phyloP scores from a whole-genome alignment of 1,140 invertebrate species.

The Pseudomyrmex gracilis region DNA sequence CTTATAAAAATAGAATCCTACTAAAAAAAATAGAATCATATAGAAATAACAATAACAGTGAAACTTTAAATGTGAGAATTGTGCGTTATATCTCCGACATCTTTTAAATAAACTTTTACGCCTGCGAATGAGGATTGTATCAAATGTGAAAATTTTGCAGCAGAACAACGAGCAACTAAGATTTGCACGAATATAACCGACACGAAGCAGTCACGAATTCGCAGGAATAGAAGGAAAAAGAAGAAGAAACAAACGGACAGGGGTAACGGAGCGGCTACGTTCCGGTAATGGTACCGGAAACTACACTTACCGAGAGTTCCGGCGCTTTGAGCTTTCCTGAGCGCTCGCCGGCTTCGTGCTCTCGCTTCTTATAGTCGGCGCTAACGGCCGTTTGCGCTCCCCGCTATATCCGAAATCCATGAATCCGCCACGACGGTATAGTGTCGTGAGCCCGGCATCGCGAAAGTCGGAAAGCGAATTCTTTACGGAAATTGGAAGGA shows the following conservation, averaged over 20 bases:
- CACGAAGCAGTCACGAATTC: slow-evolving; percentile 50
- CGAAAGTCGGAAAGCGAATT: slow-evolving; percentile 51
- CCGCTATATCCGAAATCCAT: slow-evolving; percentile 76
- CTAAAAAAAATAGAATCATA: too few relatives aligned
- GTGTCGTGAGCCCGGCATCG: slow-evolving; percentile 45
- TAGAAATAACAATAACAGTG: neutral
- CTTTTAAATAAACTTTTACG: neutral
- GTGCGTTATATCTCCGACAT: neutral
- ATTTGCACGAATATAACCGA: slow-evolving; percentile 49
- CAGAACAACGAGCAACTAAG: slow-evolving; percentile 2
- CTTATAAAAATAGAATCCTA: too few relatives aligned
- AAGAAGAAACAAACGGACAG: slow-evolving; percentile 71
- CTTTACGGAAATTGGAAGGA: slow-evolving; percentile 65
- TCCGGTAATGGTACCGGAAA: slow-evolving; percentile 81
- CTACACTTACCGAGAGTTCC: slow-evolving; percentile 81
- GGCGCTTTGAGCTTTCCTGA: slow-evolving; percentile 75
- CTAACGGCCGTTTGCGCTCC: slow-evolving; percentile 73
- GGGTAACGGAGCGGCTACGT: slow-evolving; percentile 71
- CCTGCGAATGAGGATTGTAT: neutral
- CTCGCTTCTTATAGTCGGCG: slow-evolving; percentile 67
- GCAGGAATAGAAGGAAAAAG: slow-evolving; percentile 38
- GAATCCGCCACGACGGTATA: slow-evolving; percentile 42
- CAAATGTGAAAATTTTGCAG: slow-evolving; percentile 15
- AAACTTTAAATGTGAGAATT: neutral
- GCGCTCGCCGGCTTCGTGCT: slow-evolving; percentile 51